Evolutionary conservation across 2,888 invertebrate genomes (phyloP).

Genomic region (Acronicta alni): DNA sequence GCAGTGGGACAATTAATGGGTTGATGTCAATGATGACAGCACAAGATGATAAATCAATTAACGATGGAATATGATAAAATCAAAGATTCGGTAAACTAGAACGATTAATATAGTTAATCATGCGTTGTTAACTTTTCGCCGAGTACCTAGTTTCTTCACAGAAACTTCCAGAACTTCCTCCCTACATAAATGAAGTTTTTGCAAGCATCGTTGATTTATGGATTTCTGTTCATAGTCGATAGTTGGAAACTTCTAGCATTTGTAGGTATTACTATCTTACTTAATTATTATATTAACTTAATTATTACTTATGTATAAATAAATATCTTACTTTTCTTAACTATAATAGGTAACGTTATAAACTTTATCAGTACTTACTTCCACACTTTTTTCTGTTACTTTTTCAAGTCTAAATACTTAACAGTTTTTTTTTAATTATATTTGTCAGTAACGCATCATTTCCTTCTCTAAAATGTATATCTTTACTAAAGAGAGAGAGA

Average conservation of each 20-base stretch:
- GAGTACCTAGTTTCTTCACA: conserved; percentile 13
- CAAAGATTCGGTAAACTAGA: background rate
- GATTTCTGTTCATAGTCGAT: conserved; percentile 3
- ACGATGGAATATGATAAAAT: background rate
- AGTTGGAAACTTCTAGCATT: conserved; percentile 27
- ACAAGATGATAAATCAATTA: background rate
- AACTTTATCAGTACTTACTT: too few relatives aligned
- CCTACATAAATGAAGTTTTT: conserved; percentile 25
- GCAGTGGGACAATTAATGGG: too few relatives aligned
- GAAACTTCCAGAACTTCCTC: conserved; percentile 22
- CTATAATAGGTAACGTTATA: too few relatives aligned
- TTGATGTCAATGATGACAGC: too few relatives aligned
- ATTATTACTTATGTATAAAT: too few relatives aligned
- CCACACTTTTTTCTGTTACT: too few relatives aligned
- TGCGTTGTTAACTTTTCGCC: conserved; percentile 14
- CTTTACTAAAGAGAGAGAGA: too few relatives aligned
- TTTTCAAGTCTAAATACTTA: too few relatives aligned
- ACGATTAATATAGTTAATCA: conserved; percentile 10
- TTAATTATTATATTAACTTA: background rate
- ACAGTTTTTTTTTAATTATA: too few relatives aligned
- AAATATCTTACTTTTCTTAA: too few relatives aligned
- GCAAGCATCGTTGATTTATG: conserved; percentile 28
- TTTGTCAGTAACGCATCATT: too few relatives aligned
- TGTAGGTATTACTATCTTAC: background rate
- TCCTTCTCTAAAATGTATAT: too few relatives aligned